Conservation (phyloP, 2,888 invertebrate species). For the Metacarcinus magister region DNA sequence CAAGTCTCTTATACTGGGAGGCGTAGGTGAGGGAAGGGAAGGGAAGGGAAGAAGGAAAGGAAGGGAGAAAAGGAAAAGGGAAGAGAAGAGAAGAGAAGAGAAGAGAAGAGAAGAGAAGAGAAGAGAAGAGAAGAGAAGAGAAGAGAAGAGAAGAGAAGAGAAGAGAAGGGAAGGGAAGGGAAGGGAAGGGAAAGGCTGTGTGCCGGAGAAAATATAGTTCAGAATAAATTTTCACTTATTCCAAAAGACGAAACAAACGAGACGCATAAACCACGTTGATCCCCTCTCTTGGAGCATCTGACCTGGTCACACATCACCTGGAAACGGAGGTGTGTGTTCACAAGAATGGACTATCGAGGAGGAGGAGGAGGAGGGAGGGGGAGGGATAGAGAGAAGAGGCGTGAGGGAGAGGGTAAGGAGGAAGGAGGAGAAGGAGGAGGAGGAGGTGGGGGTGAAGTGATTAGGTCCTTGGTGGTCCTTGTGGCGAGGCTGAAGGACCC, state of each 20-base stretch:
- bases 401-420: background rate
- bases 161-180: background rate
- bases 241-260: background rate
- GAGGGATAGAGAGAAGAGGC: background rate
- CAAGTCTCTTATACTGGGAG: background rate
- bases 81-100: no score
- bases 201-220: background rate
- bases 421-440: background rate
- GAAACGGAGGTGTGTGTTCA: background rate
- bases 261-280: background rate
- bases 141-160: no score
- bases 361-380: background rate
- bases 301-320: background rate
- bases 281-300: background rate
- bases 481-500: constrained; percentile 5
- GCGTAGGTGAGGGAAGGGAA: no score
- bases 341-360: background rate
- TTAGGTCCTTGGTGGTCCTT: background rate
- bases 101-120: no score
- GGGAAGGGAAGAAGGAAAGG: no score
- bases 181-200: background rate
- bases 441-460: constrained; percentile 18
- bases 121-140: background rate
- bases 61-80: no score
- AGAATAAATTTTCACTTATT: background rate